phyloP scores from a whole-genome alignment of 2,113 vertebrate species.

The Calidris pugnax region DNA sequence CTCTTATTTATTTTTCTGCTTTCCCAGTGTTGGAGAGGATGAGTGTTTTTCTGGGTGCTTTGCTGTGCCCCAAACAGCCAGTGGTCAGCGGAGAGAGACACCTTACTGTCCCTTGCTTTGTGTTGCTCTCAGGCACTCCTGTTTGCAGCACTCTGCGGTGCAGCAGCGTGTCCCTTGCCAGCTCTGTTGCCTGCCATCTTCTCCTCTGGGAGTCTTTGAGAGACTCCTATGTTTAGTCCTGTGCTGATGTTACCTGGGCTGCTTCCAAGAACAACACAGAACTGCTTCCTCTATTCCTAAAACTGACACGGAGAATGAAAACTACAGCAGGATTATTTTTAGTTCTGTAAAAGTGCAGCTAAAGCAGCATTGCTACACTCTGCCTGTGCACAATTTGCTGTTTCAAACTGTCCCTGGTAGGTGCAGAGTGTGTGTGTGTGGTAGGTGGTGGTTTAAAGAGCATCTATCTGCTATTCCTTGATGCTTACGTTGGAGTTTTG shows the following conservation, averaged over 20 bases:
- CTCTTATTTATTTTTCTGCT: background rate
- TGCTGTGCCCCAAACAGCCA: background rate
- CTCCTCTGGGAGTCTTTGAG: constrained; percentile 30
- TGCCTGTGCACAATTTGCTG: constrained; percentile 3
- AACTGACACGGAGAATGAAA: constrained; percentile 40
- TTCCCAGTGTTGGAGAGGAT: background rate
- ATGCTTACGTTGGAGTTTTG: background rate
- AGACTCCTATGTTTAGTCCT: constrained; percentile 15
- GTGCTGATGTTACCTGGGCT: constrained; percentile 57
- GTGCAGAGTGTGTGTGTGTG: background rate
- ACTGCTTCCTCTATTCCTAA: constrained; percentile 49
- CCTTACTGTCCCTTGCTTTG: fast-evolving
- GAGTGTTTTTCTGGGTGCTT: background rate
- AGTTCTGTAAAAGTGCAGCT: constrained; percentile 30
- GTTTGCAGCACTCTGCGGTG: background rate
- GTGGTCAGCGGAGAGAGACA: background rate
- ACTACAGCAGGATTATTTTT: constrained; percentile 65
- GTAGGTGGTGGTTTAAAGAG: background rate
- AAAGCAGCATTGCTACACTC: background rate
- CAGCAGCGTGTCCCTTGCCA: background rate
- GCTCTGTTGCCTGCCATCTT: background rate
- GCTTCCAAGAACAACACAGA: constrained; percentile 40
- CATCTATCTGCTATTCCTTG: background rate
- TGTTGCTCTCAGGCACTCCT: background rate
- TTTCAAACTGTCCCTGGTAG: background rate